Base-by-base conservation (phyloP, 2,797 vertebrate genomes). In the Sardinella longiceps region DNA sequence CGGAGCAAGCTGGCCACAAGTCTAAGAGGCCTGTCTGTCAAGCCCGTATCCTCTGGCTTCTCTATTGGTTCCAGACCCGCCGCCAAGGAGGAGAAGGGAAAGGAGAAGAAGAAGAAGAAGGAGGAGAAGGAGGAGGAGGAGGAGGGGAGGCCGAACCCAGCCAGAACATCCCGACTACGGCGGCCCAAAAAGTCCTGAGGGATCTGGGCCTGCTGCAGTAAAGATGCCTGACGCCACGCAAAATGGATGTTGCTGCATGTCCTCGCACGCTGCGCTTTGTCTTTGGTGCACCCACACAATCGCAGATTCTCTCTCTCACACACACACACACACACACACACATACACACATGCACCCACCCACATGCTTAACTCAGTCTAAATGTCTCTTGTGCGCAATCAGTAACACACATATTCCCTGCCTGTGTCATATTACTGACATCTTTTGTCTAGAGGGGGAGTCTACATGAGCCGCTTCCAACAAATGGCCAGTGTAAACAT, bases 131-230 rank as follows among this genome's bases (percentile, higher is more conserved):
- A 91, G 85, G 83, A n/a, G 63, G 33, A 18, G 84, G 91, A 91
- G 91, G 92, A 94, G 92, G 91, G 91, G 88, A 91, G 85, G 83
- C 90, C 93, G 90, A 92, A 89, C 83, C 92, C 91, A 87, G 93
- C 95, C 70, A 90, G 95, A 94, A 96, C 94, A 91, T 95, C 95
- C 46, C 96, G 95, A 94, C 94, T 95, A 86, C 92, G 94, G 85
- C 94, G 95, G 85, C 88, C 91, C 85, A 96, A 95, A 92, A 94
- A 94, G 89, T 92, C 88, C 66, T 95, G 87, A 93, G 91, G 88
- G 83, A 89, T 87, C 82, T 82, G 23, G 80, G 88, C 51, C 51
- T 53, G 51, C 88, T 90, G 82, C 85, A 90, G 90, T 87, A 83
- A 91, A 92, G 92, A 93, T 90, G 90, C 90, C 89, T 91, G 93